Evolutionary conservation across 2,888 invertebrate species (phyloP).

Genomic region (Callyntrura sp.): DNA sequence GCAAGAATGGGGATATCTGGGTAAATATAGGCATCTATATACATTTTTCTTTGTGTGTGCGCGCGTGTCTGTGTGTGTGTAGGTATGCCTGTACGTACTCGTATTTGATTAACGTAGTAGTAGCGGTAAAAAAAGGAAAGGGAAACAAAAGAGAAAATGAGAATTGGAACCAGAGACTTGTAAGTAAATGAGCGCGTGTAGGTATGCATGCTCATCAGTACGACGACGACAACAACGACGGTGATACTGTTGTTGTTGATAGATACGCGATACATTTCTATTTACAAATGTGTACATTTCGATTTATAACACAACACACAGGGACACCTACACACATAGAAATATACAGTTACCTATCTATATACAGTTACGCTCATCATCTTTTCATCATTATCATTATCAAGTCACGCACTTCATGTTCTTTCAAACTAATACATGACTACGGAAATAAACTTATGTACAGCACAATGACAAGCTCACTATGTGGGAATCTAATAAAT

Average conservation of each 20-base stretch:
- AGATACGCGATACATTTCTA: neutral
- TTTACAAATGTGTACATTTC: slow-evolving; percentile 1
- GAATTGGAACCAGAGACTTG: neutral
- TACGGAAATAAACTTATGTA: slow-evolving; percentile 13
- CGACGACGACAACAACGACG: too few species aligned
- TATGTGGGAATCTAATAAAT: neutral
- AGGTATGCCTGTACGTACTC: neutral
- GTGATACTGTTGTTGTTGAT: neutral
- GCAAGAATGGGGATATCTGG: neutral
- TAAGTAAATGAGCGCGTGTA: too few species aligned
- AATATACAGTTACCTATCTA: neutral
- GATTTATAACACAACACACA: neutral
- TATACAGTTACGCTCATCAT: neutral
- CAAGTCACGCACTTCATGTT: slow-evolving; percentile 44
- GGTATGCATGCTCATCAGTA: too few species aligned
- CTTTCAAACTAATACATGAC: slow-evolving; percentile 23
- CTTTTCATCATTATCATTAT: neutral
- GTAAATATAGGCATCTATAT: neutral
- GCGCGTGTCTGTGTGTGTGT: neutral
- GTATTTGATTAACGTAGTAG: neutral
- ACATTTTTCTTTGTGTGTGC: neutral
- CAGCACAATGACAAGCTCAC: slow-evolving; percentile 3
- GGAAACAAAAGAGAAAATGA: neutral
- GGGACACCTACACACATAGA: too few species aligned
- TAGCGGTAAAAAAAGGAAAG: neutral